Evolutionary conservation across 2,113 vertebrate genomes (phyloP).

Genomic region (Lichenostomus cassidix): DNA sequence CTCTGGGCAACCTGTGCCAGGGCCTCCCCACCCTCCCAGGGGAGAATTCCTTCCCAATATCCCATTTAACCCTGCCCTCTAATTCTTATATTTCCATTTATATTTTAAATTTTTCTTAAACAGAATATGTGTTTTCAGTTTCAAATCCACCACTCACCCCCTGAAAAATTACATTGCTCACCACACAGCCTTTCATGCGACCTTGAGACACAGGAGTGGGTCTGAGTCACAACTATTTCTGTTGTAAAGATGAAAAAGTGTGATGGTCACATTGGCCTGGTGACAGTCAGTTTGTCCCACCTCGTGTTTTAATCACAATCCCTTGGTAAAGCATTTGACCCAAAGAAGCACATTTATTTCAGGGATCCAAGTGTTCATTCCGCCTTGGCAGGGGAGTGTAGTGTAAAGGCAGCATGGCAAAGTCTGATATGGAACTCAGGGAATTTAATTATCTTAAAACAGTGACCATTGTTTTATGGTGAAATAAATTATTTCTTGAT

Average conservation of each 20-base stretch:
- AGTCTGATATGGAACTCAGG: neutral
- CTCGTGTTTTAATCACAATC: neutral
- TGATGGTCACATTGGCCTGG: neutral
- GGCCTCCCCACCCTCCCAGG: rapidly evolving
- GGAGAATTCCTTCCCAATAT: rapidly evolving
- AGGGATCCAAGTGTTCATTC: neutral
- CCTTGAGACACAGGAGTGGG: neutral
- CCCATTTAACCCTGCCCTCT: neutral
- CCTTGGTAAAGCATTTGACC: neutral
- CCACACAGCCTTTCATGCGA: rapidly evolving
- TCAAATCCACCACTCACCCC: neutral
- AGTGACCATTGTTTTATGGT: neutral
- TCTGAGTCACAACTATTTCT: neutral
- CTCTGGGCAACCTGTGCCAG: neutral
- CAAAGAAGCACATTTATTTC: neutral
- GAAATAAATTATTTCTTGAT: neutral
- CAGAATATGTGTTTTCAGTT: neutral
- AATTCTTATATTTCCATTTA: neutral
- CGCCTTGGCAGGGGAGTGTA: neutral
- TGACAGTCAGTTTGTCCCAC: neutral
- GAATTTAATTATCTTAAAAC: neutral
- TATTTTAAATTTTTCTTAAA: neutral
- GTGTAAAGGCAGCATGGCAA: neutral
- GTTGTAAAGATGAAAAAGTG: neutral
- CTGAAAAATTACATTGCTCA: rapidly evolving